phyloP scores from a whole-genome alignment of 1,140 invertebrate species.

The Stenopsyche tienmushanensis region DNA sequence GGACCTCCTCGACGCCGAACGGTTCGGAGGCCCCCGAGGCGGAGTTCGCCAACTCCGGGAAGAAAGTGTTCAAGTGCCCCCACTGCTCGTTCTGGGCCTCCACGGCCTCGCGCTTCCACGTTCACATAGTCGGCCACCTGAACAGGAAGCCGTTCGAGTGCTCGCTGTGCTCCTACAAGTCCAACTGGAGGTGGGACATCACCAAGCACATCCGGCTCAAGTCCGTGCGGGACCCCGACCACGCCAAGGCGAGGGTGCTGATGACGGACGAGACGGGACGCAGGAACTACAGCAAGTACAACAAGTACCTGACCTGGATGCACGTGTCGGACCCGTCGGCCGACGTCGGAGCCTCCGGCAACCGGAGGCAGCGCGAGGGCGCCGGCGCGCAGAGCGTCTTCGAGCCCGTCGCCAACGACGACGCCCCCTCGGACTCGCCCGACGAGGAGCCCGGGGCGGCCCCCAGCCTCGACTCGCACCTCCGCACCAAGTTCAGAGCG shows the following conservation, averaged over 20 bases:
- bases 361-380: background rate
- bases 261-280: constrained; percentile 90
- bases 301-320: constrained; percentile 80
- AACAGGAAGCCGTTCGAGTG: constrained; percentile 95
- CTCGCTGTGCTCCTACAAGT: constrained; percentile 88
- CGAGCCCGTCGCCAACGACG: too few species aligned
- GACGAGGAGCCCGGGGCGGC: too few species aligned
- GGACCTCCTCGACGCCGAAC: constrained; percentile 30
- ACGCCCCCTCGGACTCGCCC: too few species aligned
- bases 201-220: constrained; percentile 93
- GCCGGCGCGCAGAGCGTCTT: too few species aligned
- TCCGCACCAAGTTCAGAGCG: too few species aligned
- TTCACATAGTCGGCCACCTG: constrained; percentile 88
- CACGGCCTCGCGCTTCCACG: constrained; percentile 88
- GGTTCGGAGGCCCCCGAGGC: background rate
- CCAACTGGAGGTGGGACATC: constrained; percentile 95
- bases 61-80: constrained; percentile 84
- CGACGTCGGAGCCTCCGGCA: constrained; percentile 38
- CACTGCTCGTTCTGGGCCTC: constrained; percentile 88
- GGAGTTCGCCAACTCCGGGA: constrained; percentile 42
- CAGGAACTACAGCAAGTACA: constrained; percentile 90
- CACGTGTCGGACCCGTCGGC: constrained; percentile 45
- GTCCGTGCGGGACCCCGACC: constrained; percentile 76
- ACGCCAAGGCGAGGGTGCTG: constrained; percentile 75
- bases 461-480: too few species aligned